Percentiles rank a stretch among this genome's conserved stretches.
Conservation (phyloP, 2,888 invertebrate genomes). For the Acrobeloides nanus region DNA sequence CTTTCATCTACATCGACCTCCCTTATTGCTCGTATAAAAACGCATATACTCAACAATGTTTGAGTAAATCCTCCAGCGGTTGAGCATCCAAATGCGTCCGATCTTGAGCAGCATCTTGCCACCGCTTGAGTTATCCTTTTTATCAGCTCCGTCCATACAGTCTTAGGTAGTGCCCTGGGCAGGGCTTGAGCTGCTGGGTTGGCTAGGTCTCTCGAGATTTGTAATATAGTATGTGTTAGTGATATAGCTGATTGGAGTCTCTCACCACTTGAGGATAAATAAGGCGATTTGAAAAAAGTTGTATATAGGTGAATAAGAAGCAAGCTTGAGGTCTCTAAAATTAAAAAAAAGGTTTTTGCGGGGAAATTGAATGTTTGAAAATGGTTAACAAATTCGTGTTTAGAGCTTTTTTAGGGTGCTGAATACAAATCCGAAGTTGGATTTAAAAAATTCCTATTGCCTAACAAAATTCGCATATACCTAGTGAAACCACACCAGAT, state of each 20-base stretch:
- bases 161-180: constrained; percentile 30
- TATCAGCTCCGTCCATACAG: constrained; percentile 44
- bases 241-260: constrained; percentile 38
- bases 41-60: constrained; percentile 31
- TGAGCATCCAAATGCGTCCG: constrained; percentile 39
- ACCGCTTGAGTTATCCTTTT: constrained; percentile 29
- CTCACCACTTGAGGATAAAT: constrained; percentile 39
- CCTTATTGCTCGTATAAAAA: constrained; percentile 33
- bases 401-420: too few species aligned
- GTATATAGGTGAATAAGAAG: constrained; percentile 41
- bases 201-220: constrained; percentile 39
- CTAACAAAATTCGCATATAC: too few species aligned
- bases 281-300: constrained; percentile 49
- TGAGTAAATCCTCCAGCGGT: constrained; percentile 41
- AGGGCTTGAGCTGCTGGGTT: constrained; percentile 30
- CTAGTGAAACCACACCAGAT: constrained; percentile 33
- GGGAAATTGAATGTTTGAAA: too few species aligned
- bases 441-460: too few species aligned
- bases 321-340: constrained; percentile 34
- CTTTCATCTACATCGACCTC: constrained; percentile 41
- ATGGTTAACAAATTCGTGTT: too few species aligned
- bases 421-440: too few species aligned
- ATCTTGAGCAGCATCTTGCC: constrained; percentile 26
- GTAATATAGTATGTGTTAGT: constrained; percentile 44
- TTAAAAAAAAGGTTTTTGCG: too few species aligned